Evolutionary conservation across 2,888 invertebrate species (phyloP).

Genomic region (Torymus aiolomorphi): DNA sequence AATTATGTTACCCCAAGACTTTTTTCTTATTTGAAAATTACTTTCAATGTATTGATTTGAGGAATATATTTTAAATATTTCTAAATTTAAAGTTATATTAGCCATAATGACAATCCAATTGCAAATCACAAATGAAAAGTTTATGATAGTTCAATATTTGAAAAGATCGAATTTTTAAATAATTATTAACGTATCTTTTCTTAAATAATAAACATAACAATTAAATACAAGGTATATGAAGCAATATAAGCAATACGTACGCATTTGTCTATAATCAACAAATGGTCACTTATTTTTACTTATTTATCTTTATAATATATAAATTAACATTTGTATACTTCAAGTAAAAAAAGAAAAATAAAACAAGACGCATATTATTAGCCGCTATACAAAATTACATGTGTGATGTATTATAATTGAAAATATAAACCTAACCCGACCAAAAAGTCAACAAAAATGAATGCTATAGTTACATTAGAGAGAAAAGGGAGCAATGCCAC

Average conservation of each 20-base stretch:
- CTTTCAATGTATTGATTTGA: no score
- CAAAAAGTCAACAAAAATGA: slow-evolving; percentile 44
- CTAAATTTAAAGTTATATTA: no score
- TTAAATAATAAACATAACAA: slow-evolving; percentile 6
- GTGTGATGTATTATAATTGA: slow-evolving; percentile 48
- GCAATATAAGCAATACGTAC: slow-evolving; percentile 20
- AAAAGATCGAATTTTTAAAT: neutral
- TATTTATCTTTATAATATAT: slow-evolving; percentile 37
- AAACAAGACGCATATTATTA: slow-evolving; percentile 33
- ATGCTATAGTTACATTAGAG: slow-evolving; percentile 54
- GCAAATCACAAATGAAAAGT: no score
- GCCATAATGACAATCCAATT: no score
- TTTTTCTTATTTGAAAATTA: no score
- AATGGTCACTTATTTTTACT: slow-evolving; percentile 34
- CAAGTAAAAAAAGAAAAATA: slow-evolving; percentile 45
- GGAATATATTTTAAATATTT: no score
- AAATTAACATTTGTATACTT: slow-evolving; percentile 41
- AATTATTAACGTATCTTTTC: slow-evolving; percentile 12
- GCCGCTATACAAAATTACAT: slow-evolving; percentile 37
- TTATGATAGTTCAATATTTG: neutral
- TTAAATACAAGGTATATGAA: slow-evolving; percentile 31
- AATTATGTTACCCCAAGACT: no score
- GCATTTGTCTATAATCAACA: slow-evolving; percentile 25
- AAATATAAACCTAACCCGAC: slow-evolving; percentile 43
- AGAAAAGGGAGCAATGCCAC: slow-evolving; percentile 64